phyloP scores from a whole-genome alignment of 2,888 invertebrate species.

The Heliconius erato region DNA sequence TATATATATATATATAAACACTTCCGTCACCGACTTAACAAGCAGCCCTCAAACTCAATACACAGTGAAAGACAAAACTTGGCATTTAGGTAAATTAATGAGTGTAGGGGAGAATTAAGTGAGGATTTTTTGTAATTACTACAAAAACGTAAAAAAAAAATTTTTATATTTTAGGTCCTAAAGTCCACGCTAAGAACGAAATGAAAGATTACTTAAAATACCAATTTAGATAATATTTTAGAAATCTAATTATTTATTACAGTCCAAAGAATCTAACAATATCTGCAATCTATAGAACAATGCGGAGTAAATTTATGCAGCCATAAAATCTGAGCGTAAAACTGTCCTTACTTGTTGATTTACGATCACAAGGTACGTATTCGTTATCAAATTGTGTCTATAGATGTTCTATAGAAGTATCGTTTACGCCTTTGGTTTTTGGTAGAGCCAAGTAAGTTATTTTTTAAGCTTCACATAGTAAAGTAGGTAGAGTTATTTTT shows the following conservation, averaged over 20 bases:
- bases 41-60: no score
- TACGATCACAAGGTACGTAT: neutral
- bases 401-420: neutral
- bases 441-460: neutral
- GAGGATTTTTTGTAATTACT: no score
- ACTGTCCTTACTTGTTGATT: constrained; percentile 25
- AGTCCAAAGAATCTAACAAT: constrained; percentile 10
- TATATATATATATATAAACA: no score
- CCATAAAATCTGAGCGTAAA: constrained; percentile 30
- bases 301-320: constrained; percentile 25
- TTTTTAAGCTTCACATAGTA: no score
- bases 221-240: neutral
- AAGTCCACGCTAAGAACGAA: no score
- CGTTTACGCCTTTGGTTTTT: neutral
- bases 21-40: no score
- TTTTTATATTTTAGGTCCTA: no score
- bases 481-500: no score
- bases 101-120: no score
- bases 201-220: neutral
- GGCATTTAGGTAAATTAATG: no score
- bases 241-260: neutral
- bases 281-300: constrained; percentile 24
- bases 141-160: no score
- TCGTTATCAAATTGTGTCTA: constrained; percentile 17
- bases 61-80: no score